Percentiles rank a stretch among this genome's conserved stretches.
phyloP scores from a whole-genome alignment of 2,113 vertebrate species.

The Eidolon helvum region DNA sequence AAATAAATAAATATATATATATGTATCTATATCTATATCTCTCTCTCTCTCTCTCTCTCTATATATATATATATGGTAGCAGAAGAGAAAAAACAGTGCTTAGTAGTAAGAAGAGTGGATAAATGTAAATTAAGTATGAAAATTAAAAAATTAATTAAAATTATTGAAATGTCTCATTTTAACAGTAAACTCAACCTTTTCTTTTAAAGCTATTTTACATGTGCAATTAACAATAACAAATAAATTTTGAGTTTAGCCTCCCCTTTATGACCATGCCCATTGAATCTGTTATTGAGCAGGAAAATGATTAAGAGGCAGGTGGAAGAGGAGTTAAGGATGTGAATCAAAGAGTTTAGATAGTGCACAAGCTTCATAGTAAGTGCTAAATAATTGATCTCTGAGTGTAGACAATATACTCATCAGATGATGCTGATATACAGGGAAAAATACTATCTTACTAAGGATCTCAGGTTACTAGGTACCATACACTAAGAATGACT shows the following conservation, averaged over 20 bases:
- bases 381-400: slow-evolving; percentile 26
- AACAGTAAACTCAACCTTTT: neutral
- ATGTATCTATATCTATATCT: no score
- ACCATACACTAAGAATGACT: neutral
- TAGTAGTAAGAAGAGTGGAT: neutral
- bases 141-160: slow-evolving; percentile 10
- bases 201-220: neutral
- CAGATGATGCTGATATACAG: neutral
- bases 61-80: neutral
- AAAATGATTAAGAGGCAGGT: slow-evolving; percentile 53
- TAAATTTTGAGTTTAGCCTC: slow-evolving; percentile 28
- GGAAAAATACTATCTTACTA: neutral
- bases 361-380: neutral
- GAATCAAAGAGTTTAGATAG: slow-evolving; percentile 39
- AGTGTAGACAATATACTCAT: neutral
- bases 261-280: neutral
- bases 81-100: neutral
- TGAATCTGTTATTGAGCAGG: slow-evolving; percentile 39
- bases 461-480: neutral
- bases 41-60: no score
- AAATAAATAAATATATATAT: no score
- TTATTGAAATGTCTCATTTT: neutral
- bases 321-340: slow-evolving; percentile 24
- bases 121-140: slow-evolving; percentile 3
- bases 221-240: slow-evolving; percentile 48